Percentiles rank a stretch among this genome's conserved stretches.
These are phyloP conservation scores for Drosophila paucipuncta DNA, from an alignment of 2,888 invertebrate species.

Conservation along the genomic window DNA sequence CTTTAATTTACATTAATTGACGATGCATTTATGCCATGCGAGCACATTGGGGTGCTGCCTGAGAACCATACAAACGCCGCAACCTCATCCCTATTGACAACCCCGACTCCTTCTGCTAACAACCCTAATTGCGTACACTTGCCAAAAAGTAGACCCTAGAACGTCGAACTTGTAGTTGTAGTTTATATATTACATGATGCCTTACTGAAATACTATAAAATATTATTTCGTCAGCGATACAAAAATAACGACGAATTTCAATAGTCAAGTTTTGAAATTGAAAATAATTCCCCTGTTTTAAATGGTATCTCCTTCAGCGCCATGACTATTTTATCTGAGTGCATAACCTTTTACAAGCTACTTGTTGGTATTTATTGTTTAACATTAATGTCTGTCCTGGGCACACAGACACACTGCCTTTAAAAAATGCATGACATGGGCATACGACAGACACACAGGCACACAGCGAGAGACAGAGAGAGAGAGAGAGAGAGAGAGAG, in stretches of 20 bases:
- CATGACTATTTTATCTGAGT: neutral
- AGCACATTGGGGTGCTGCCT: slow-evolving; percentile 36
- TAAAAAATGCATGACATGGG: slow-evolving; percentile 57
- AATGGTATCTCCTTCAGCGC: neutral
- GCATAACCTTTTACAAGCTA: neutral
- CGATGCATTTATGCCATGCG: slow-evolving; percentile 66
- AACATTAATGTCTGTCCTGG: slow-evolving; percentile 48
- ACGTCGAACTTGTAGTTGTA: neutral
- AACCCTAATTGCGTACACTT: slow-evolving; percentile 3
- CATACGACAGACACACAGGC: slow-evolving; percentile 2
- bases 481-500: neutral
- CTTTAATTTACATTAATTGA: slow-evolving; percentile 80
- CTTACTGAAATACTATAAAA: neutral
- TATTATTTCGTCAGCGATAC: neutral
- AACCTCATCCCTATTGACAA: neutral
- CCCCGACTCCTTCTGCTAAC: neutral
- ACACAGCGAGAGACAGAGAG: neutral
- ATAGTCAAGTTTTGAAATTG: neutral
- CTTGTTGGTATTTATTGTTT: slow-evolving; percentile 62
- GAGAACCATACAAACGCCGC: neutral
- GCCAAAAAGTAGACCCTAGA: neutral
- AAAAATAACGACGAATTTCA: neutral
- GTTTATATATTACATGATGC: neutral
- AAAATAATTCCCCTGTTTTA: neutral
- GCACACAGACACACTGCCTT: slow-evolving; percentile 11